Percentiles rank a stretch among this genome's conserved stretches.
Conservation (phyloP, 2,888 invertebrate species). For the Ophion costatus region DNA sequence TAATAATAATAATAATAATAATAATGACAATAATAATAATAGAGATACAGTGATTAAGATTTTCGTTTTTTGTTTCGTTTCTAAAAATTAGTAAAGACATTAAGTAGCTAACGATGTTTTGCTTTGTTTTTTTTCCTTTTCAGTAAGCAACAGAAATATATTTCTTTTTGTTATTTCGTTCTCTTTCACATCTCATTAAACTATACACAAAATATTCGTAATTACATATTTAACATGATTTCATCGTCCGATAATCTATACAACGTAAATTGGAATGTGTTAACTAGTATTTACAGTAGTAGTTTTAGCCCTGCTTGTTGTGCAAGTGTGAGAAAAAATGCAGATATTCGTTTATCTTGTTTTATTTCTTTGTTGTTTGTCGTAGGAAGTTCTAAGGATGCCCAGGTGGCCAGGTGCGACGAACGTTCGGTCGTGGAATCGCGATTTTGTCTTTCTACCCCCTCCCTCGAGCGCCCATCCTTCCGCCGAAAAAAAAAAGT, state of each 20-base stretch:
- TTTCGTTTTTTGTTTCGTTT: slow-evolving; percentile 64
- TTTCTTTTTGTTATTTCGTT: slow-evolving; percentile 47
- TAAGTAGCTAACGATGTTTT: slow-evolving; percentile 81
- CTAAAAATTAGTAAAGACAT: slow-evolving; percentile 81
- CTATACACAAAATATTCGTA: slow-evolving; percentile 83
- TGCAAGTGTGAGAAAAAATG: slow-evolving; percentile 82
- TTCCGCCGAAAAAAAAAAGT: slow-evolving; percentile 26
- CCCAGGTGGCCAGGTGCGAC: slow-evolving; percentile 77
- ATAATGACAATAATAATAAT: slow-evolving; percentile 58
- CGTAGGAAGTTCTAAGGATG: slow-evolving; percentile 79
- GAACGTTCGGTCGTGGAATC: slow-evolving; percentile 53
- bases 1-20: slow-evolving; percentile 42
- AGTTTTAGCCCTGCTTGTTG: slow-evolving; percentile 82
- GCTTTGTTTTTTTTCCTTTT: slow-evolving; percentile 71
- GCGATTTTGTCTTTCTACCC: slow-evolving; percentile 18
- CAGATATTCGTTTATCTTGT: slow-evolving; percentile 74
- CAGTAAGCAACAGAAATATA: slow-evolving; percentile 83
- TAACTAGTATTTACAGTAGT: slow-evolving; percentile 83
- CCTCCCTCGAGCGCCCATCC: slow-evolving; percentile 5
- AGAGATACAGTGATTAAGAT: slow-evolving; percentile 64
- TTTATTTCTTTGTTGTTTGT: slow-evolving; percentile 58
- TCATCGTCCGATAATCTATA: slow-evolving; percentile 78
- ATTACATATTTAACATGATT: slow-evolving; percentile 83
- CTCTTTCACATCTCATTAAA: slow-evolving; percentile 80
- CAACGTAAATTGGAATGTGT: slow-evolving; percentile 83